Conservation (phyloP, 2,888 invertebrate genomes). For the Morpho achilles region DNA sequence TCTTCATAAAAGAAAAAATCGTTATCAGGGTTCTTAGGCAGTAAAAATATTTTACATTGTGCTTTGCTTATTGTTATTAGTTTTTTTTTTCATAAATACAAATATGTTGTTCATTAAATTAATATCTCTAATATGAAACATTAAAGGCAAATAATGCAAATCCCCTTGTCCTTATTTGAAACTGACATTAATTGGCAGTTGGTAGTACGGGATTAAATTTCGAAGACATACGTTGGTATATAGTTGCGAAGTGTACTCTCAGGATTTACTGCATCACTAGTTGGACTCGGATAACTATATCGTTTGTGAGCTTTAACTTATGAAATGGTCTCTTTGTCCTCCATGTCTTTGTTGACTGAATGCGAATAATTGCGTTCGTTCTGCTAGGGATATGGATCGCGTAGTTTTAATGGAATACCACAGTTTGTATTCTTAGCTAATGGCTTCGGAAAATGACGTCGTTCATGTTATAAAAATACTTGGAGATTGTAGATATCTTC, state of each 20-base stretch:
- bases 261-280: slow-evolving; percentile 73
- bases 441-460: slow-evolving; percentile 48
- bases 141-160: neutral
- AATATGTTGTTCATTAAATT: no score
- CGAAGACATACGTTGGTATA: slow-evolving; percentile 43
- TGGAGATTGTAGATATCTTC: neutral
- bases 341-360: slow-evolving; percentile 61
- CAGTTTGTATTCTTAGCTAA: slow-evolving; percentile 66
- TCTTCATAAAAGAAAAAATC: no score
- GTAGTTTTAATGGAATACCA: slow-evolving; percentile 60
- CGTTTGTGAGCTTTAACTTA: slow-evolving; percentile 63
- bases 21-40: no score
- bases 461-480: slow-evolving; percentile 47
- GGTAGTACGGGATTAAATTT: slow-evolving; percentile 47
- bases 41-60: neutral
- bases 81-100: no score
- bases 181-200: slow-evolving; percentile 35
- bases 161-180: slow-evolving; percentile 4
- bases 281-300: slow-evolving; percentile 63
- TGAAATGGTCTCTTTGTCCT: slow-evolving; percentile 64
- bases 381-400: slow-evolving; percentile 55
- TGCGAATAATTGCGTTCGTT: slow-evolving; percentile 65
- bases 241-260: slow-evolving; percentile 58
- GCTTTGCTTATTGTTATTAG: no score
- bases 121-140: neutral